phyloP scores from a whole-genome alignment of 2,113 vertebrate genomes.

The Myanophis thanlyinensis region DNA sequence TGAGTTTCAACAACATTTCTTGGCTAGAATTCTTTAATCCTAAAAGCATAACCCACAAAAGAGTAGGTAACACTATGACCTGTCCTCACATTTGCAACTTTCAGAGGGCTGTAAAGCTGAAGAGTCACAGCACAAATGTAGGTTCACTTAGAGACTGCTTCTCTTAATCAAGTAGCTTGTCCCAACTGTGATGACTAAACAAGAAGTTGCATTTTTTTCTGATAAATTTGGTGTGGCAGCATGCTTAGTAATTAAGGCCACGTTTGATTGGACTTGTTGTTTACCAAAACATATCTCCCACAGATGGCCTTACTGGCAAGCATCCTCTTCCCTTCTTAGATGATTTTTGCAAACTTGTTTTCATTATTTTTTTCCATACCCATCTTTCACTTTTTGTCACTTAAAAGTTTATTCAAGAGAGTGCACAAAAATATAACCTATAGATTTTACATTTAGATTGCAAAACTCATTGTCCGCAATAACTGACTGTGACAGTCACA shows the following conservation, averaged over 20 bases:
- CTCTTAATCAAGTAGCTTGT: background rate
- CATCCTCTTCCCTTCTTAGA: background rate
- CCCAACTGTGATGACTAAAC: background rate
- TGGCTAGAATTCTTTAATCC: background rate
- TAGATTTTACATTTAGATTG: background rate
- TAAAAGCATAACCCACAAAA: background rate
- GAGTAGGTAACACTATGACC: background rate
- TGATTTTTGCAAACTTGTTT: background rate
- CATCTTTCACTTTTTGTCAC: background rate
- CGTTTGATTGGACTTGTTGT: background rate
- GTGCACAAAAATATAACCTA: background rate
- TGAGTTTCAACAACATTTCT: background rate
- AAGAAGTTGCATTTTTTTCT: background rate
- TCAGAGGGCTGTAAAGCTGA: background rate
- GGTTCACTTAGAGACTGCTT: background rate
- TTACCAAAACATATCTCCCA: background rate
- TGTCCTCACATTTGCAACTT: background rate
- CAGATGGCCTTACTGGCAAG: background rate
- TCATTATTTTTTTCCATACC: background rate
- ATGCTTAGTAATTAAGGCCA: background rate
- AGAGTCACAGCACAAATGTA: background rate
- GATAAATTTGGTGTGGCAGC: background rate
- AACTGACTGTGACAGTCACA: background rate
- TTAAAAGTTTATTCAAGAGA: background rate
- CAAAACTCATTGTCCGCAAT: background rate